These are phyloP conservation scores for Dinocampus coccinellae DNA, from an alignment of 2,888 invertebrate genomes.

Conservation along the genomic window DNA sequence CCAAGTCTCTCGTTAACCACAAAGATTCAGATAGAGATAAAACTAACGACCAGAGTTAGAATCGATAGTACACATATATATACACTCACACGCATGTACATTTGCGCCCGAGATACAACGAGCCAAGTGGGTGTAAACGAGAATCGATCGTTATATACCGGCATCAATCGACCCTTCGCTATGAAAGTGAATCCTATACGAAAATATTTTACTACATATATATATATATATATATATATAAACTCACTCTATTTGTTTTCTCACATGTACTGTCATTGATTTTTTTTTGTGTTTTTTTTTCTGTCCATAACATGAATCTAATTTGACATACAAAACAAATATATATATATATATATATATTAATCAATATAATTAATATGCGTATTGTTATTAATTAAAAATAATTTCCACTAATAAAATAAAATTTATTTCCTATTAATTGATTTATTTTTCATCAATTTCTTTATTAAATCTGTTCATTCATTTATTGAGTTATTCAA, in stretches of 20 bases:
- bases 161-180: neutral
- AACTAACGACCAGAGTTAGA: constrained; percentile 43
- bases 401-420: neutral
- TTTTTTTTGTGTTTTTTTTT: neutral
- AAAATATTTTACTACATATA: neutral
- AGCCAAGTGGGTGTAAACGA: constrained; percentile 40
- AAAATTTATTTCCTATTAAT: neutral
- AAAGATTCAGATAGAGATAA: constrained; percentile 42
- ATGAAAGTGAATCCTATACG: constrained; percentile 28
- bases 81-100: constrained; percentile 32
- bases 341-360: too few species aligned
- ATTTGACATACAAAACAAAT: too few species aligned
- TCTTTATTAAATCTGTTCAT: neutral
- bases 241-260: constrained; percentile 2
- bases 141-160: constrained; percentile 31
- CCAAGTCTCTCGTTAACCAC: constrained; percentile 36
- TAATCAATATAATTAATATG: neutral
- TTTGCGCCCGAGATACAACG: constrained; percentile 36
- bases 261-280: neutral
- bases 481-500: neutral
- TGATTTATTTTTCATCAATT: neutral
- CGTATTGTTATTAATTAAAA: neutral
- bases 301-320: too few species aligned
- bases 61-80: constrained; percentile 33
- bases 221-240: too few species aligned